Conservation (phyloP, 2,888 invertebrate species). For the Rosalia funebris region DNA sequence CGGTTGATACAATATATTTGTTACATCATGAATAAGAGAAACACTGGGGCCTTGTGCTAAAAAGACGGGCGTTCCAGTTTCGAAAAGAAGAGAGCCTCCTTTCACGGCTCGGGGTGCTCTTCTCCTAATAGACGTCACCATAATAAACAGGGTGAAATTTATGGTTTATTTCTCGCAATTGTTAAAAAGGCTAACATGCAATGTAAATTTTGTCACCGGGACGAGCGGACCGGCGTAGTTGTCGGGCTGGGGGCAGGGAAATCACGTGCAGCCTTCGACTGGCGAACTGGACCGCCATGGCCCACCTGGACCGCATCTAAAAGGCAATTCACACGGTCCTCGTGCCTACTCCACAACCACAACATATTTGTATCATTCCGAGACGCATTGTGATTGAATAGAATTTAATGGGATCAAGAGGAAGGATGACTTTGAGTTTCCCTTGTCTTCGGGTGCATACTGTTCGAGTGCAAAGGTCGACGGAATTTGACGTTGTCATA, state of each 20-base stretch:
- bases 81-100: constrained; percentile 31
- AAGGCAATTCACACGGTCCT: constrained; percentile 57
- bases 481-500: too few relatives aligned
- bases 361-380: constrained; percentile 43
- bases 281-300: constrained; percentile 48
- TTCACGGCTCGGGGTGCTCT: constrained; percentile 10
- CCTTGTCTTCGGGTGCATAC: too few relatives aligned
- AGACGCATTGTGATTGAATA: constrained; percentile 50
- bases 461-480: too few relatives aligned
- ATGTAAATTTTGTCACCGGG: constrained; percentile 51
- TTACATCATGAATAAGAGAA: constrained; percentile 44
- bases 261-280: constrained; percentile 23
- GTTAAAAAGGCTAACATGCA: constrained; percentile 48
- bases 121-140: constrained; percentile 55
- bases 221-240: constrained; percentile 6
- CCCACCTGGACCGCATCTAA: constrained; percentile 55
- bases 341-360: constrained; percentile 49
- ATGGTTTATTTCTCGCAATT: constrained; percentile 49
- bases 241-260: not conserved
- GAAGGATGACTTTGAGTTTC: not conserved
- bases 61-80: constrained; percentile 45
- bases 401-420: constrained; percentile 44
- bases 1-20: constrained; percentile 56
- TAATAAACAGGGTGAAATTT: constrained; percentile 47
- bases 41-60: constrained; percentile 39